Evolutionary conservation across 1,140 invertebrate genomes (phyloP).

Genomic region (Drosophila sp.): DNA sequence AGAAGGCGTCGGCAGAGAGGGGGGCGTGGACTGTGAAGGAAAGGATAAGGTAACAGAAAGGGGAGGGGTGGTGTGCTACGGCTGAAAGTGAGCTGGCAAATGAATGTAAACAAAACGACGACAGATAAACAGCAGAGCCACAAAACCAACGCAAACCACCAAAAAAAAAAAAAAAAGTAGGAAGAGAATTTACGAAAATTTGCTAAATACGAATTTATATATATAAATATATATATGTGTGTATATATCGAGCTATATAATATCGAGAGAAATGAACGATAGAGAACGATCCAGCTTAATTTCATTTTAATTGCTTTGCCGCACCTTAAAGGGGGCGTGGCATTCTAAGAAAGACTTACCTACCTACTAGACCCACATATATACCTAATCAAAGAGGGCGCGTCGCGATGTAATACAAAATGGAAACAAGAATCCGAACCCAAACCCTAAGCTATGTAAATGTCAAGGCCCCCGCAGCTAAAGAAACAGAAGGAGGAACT

Average conservation of each 20-base stretch:
- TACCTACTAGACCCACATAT: too few species aligned
- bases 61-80: neutral
- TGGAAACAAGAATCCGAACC: neutral
- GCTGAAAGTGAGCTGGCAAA: constrained; percentile 49
- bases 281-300: constrained; percentile 31
- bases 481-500: neutral
- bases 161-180: neutral
- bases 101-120: constrained; percentile 77
- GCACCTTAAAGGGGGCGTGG: constrained; percentile 25
- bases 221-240: too few species aligned
- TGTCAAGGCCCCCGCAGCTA: constrained; percentile 32
- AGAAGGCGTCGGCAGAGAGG: constrained; percentile 9
- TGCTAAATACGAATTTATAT: constrained; percentile 21
- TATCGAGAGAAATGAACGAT: constrained; percentile 16
- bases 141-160: constrained; percentile 44
- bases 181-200: constrained; percentile 50
- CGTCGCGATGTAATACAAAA: constrained; percentile 19
- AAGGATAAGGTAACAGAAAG: constrained; percentile 22
- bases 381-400: constrained; percentile 39
- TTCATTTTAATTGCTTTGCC: constrained; percentile 43
- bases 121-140: constrained; percentile 78
- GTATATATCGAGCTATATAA: neutral
- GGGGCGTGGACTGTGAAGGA: neutral
- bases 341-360: neutral
- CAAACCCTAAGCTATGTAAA: constrained; percentile 16